Percentiles rank a stretch among this genome's conserved stretches.
These are phyloP conservation scores for Platyura marginata DNA, from an alignment of 1,140 invertebrate species.

Conservation along the genomic window DNA sequence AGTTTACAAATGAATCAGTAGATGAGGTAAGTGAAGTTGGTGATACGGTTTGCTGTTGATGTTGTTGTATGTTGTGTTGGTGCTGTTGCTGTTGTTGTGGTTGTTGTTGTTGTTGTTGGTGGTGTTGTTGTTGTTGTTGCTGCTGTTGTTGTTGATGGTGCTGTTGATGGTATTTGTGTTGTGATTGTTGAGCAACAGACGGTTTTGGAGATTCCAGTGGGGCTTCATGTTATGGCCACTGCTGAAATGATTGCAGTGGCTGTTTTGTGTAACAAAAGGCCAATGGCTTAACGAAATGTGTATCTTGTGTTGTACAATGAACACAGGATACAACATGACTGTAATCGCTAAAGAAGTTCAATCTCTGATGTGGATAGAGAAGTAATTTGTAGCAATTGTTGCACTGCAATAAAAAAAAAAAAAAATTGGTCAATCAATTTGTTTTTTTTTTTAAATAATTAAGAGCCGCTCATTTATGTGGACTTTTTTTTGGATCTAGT, in stretches of 20 bases:
- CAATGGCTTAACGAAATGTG: conserved; percentile 86
- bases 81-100: conserved; percentile 7
- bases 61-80: conserved; percentile 1
- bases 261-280: conserved; percentile 59
- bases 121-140: conserved; percentile 5
- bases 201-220: conserved; percentile 28
- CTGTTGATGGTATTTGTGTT: conserved; percentile 3
- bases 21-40: not conserved
- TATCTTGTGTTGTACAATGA: conserved; percentile 74
- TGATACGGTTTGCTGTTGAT: conserved; percentile 1
- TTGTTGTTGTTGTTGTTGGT: conserved; percentile 6
- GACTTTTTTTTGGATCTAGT: no score
- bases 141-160: conserved; percentile 8
- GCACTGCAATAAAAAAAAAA: conserved; percentile 40
- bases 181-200: conserved; percentile 6
- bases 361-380: conserved; percentile 65
- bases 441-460: no score
- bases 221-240: conserved; percentile 71
- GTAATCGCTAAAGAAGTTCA: conserved; percentile 91
- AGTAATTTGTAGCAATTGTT: conserved; percentile 75
- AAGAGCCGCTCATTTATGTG: no score
- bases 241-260: conserved; percentile 42
- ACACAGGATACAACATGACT: conserved; percentile 81
- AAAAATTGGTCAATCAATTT: no score
- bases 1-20: not conserved